These are phyloP conservation scores for Cichlasoma orientale DNA, from an alignment of 2,797 vertebrate species.

Conservation along the genomic window DNA sequence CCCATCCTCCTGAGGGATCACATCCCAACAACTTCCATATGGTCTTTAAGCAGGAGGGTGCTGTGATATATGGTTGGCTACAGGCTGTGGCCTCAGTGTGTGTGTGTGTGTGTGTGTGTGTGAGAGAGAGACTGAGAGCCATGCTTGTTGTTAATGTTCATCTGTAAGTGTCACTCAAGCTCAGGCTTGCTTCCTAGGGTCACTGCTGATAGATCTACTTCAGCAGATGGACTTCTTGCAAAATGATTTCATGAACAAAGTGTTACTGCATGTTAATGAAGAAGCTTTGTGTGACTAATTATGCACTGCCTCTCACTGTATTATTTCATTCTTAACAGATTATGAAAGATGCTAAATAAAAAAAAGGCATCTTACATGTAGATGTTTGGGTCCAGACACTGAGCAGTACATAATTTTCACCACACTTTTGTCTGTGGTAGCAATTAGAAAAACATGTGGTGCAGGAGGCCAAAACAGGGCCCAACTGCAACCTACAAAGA, in stretches of 20 bases:
- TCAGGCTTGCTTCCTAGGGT: conserved; percentile 3
- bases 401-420: conserved; percentile 55
- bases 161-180: conserved; percentile 57
- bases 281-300: neutral
- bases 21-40: conserved; percentile 79
- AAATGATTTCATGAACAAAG: neutral
- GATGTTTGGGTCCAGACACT: conserved; percentile 44
- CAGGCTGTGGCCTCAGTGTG: conserved; percentile 38
- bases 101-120: conserved; percentile 11
- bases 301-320: neutral
- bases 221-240: conserved; percentile 1
- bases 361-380: conserved; percentile 19
- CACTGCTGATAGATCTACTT: neutral
- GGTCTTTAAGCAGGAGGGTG: conserved; percentile 67
- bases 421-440: conserved; percentile 67
- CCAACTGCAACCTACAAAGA: conserved; percentile 71
- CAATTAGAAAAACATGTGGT: conserved; percentile 80
- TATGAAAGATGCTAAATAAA: conserved; percentile 37
- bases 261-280: conserved; percentile 10
- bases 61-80: conserved; percentile 61
- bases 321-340: conserved; percentile 14
- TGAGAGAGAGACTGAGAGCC: neutral
- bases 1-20: conserved; percentile 67
- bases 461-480: conserved; percentile 55
- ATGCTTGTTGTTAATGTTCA: conserved; percentile 43